phyloP scores from a whole-genome alignment of 1,140 invertebrate species.

The Drosophila seguyi region DNA sequence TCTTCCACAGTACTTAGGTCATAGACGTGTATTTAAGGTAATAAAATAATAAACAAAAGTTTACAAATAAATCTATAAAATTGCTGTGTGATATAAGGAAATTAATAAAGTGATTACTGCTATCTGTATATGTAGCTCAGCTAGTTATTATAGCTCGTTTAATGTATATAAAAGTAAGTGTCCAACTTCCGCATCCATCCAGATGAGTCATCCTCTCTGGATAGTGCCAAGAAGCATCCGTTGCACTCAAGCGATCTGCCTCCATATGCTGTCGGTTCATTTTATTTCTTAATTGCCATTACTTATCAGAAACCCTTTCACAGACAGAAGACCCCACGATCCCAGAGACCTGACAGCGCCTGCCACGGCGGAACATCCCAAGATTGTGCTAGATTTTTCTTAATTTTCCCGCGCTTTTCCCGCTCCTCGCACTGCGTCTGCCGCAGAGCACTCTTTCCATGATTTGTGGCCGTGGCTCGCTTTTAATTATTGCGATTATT shows the following conservation, averaged over 20 bases:
- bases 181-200: neutral
- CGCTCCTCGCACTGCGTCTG: conserved; percentile 1
- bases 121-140: neutral
- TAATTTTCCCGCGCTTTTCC: conserved; percentile 52
- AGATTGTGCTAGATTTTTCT: conserved; percentile 68
- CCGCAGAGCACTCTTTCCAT: conserved; percentile 24
- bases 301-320: conserved; percentile 39
- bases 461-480: conserved; percentile 68
- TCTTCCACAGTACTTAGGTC: neutral
- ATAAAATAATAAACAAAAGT: neutral
- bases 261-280: conserved; percentile 18
- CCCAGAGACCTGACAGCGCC: conserved; percentile 6
- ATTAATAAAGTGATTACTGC: neutral
- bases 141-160: neutral
- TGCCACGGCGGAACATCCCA: conserved; percentile 22
- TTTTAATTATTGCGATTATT: conserved; percentile 82
- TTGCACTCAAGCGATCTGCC: neutral
- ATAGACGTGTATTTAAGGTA: neutral
- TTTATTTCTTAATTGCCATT: conserved; percentile 38
- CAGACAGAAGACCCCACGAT: conserved; percentile 39
- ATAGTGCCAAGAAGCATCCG: conserved; percentile 8
- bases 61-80: neutral
- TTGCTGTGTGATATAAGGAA: neutral
- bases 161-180: neutral
- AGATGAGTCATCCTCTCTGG: too few relatives aligned